phyloP scores from a whole-genome alignment of 2,888 invertebrate genomes.

The Doris montereyensis region DNA sequence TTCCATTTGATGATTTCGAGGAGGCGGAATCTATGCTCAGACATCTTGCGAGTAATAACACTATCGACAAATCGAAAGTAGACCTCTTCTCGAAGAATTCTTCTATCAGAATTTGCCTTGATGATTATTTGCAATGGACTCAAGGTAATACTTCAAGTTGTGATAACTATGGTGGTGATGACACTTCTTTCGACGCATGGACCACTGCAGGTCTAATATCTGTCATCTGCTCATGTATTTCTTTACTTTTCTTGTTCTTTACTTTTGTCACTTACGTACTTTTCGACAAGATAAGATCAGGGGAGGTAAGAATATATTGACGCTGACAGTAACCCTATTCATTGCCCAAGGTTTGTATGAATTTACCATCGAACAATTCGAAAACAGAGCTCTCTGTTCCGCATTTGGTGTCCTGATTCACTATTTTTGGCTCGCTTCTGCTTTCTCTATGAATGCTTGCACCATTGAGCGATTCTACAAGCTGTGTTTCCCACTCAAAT shows the following conservation, averaged over 20 bases:
- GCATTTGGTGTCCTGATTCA: constrained; percentile 48
- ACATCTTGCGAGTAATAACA: not conserved
- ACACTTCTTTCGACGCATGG: not conserved
- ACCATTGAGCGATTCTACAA: constrained; percentile 48
- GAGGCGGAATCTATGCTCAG: not conserved
- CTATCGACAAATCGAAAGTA: not conserved
- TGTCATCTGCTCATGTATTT: constrained; percentile 39
- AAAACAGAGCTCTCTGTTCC: constrained; percentile 38
- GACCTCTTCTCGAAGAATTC: too few species aligned
- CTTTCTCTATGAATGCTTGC: constrained; percentile 50
- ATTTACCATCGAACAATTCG: constrained; percentile 36
- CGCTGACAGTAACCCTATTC: constrained; percentile 44
- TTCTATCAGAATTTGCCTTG: constrained; percentile 4
- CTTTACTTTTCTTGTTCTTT: constrained; percentile 43
- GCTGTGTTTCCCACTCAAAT: constrained; percentile 26
- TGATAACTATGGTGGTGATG: not conserved
- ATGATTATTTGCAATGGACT: not conserved
- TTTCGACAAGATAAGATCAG: constrained; percentile 44
- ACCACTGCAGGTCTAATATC: constrained; percentile 29
- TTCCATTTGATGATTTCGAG: not conserved
- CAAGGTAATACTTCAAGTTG: not conserved
- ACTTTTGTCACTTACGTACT: constrained; percentile 47
- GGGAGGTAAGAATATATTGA: constrained; percentile 49
- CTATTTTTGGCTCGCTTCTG: constrained; percentile 48
- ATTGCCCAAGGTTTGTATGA: constrained; percentile 45